Conservation (phyloP, 2,113 vertebrate genomes). For the Seriola rivoliana region DNA sequence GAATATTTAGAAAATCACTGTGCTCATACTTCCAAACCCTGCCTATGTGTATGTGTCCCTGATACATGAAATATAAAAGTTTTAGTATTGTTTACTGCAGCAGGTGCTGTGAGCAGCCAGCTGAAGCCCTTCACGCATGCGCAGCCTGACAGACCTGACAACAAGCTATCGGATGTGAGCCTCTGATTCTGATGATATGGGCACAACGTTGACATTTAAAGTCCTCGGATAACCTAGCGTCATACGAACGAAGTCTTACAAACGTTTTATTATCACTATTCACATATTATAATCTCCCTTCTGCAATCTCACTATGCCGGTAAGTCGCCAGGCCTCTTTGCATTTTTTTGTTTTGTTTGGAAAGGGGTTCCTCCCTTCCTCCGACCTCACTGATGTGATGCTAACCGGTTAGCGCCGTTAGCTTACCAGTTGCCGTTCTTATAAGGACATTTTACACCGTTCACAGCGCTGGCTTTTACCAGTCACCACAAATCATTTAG, state of each 20-base stretch:
- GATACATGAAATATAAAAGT: neutral
- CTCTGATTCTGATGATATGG: constrained; percentile 42
- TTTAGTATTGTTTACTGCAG: neutral
- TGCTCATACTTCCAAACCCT: neutral
- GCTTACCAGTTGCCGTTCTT: neutral
- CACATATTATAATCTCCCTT: neutral
- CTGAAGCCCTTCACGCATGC: constrained; percentile 55
- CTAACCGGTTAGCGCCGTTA: constrained; percentile 69
- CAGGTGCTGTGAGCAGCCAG: neutral
- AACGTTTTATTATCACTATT: neutral
- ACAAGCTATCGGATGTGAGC: constrained; percentile 44
- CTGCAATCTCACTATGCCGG: constrained; percentile 74
- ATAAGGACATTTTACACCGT: neutral
- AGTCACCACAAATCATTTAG: neutral
- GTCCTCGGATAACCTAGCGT: constrained; percentile 35
- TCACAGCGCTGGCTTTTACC: neutral
- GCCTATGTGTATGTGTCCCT: neutral
- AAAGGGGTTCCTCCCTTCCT: constrained; percentile 75
- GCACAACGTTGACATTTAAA: constrained; percentile 41
- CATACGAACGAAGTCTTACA: constrained; percentile 15
- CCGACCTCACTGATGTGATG: constrained; percentile 64
- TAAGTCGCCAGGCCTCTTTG: constrained; percentile 64
- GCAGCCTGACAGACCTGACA: constrained; percentile 47
- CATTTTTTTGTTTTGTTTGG: constrained; percentile 43
- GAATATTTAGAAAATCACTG: too few species aligned